These are phyloP conservation scores for Conomelus anceps DNA, from an alignment of 2,888 invertebrate species.

Conservation along the genomic window DNA sequence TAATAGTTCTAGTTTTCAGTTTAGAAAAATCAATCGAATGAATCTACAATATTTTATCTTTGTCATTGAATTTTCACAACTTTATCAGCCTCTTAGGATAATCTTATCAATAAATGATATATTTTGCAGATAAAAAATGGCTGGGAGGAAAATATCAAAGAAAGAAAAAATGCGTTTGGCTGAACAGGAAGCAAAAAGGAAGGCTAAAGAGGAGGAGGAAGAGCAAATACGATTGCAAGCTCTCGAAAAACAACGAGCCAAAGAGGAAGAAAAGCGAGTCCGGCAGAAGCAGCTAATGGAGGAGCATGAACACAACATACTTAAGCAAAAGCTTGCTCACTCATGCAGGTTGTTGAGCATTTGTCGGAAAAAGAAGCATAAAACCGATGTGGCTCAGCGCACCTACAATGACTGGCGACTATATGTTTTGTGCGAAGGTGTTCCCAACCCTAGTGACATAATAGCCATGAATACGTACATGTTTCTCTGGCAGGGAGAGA, in stretches of 20 bases:
- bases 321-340: constrained; percentile 19
- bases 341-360: constrained; percentile 23
- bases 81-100: background rate
- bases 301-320: constrained; percentile 28
- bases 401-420: constrained; percentile 48
- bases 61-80: no score
- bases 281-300: constrained; percentile 30
- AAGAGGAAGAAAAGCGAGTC: constrained; percentile 27
- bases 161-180: constrained; percentile 25
- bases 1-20: no score
- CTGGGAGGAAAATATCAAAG: constrained; percentile 24
- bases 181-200: constrained; percentile 25
- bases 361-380: constrained; percentile 26
- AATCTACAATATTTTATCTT: no score
- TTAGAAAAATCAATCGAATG: no score
- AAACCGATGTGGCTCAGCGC: constrained; percentile 27
- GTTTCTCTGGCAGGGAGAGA: constrained; percentile 48
- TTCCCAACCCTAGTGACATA: constrained; percentile 52
- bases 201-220: constrained; percentile 43
- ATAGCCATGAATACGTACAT: constrained; percentile 54
- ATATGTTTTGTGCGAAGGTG: constrained; percentile 53
- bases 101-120: background rate
- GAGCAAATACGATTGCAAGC: constrained; percentile 24
- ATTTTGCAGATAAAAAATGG: constrained; percentile 18
- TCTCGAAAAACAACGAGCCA: constrained; percentile 31